These are phyloP conservation scores for Idaea dimidiata DNA, from an alignment of 2,888 invertebrate species.

Conservation along the genomic window DNA sequence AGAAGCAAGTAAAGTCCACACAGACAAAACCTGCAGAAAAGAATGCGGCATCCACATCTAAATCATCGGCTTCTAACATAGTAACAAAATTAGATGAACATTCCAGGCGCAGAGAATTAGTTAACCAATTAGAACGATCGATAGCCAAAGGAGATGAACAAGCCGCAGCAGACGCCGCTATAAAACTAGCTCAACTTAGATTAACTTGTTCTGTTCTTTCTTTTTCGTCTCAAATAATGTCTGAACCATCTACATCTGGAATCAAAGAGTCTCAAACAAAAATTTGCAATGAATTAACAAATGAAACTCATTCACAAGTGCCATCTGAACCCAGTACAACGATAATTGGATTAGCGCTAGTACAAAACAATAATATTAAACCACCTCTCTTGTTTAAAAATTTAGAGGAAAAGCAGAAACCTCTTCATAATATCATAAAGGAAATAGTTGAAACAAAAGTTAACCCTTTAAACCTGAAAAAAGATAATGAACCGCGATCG, in stretches of 20 bases:
- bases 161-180: slow-evolving; percentile 87
- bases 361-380: neutral
- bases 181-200: slow-evolving; percentile 87
- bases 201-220: slow-evolving; percentile 85
- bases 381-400: neutral
- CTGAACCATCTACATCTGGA: slow-evolving; percentile 37
- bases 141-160: slow-evolving; percentile 89
- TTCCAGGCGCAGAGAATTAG: slow-evolving; percentile 66
- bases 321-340: neutral
- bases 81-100: slow-evolving; percentile 42
- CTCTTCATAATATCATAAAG: neutral
- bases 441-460: neutral
- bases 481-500: neutral
- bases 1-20: neutral
- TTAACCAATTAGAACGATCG: slow-evolving; percentile 87
- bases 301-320: neutral
- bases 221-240: slow-evolving; percentile 68
- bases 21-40: neutral
- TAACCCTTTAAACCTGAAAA: neutral
- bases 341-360: slow-evolving; percentile 2
- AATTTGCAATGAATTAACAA: slow-evolving; percentile 8
- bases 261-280: slow-evolving; percentile 9
- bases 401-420: neutral
- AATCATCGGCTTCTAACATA: neutral
- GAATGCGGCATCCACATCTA: neutral